Base-by-base conservation (phyloP, 2,888 invertebrate species). In the Agrochola lota region DNA sequence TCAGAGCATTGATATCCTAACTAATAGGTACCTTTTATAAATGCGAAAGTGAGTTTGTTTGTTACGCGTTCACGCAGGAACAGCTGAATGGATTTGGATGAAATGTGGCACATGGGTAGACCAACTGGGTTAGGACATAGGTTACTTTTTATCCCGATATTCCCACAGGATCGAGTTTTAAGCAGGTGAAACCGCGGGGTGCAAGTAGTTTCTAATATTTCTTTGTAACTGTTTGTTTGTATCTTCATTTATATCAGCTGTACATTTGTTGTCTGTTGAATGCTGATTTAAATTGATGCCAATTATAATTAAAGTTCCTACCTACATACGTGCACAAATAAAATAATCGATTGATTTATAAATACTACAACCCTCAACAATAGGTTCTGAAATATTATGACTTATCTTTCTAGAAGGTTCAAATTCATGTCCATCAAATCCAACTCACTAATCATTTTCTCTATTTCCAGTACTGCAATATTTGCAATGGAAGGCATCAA, bases 401-500 rank as follows among this genome's bases (percentile, higher is more conserved):
- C 7, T 49, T 12, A 49, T 20, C 30, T 49, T 68, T 23, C 20
- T 12, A 46, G 26, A 8, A 26, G 7, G 26, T 49, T 5, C 1
- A 52, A 52, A 68, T 52, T 15, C 30, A 66, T 23, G 12, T 35
- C n/a, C 20, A 1, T 23, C 26, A 17, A 71, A 52, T 30, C 1
- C 15, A 30, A 43, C 20, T 55, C 30, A 46, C 30, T 26, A 64
- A 43, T 35, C 0, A 9, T 15, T 71, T 30, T 2, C 35, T 30
- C 46, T 52, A 3, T 81, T 93, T 93, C 17, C 92, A 97, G 99
- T 77, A 99, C 99, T 49, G 99, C 99, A 17, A 98, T 99, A 89
- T 99, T 99, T 92, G 99, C 99, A 15, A 99, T 99, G 97, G 99
- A 99, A 95, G 99, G 99, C 55, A 99, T 99, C 87, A 98, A 98